Conservation (phyloP, 2,113 vertebrate species). For the Bos javanicus region DNA sequence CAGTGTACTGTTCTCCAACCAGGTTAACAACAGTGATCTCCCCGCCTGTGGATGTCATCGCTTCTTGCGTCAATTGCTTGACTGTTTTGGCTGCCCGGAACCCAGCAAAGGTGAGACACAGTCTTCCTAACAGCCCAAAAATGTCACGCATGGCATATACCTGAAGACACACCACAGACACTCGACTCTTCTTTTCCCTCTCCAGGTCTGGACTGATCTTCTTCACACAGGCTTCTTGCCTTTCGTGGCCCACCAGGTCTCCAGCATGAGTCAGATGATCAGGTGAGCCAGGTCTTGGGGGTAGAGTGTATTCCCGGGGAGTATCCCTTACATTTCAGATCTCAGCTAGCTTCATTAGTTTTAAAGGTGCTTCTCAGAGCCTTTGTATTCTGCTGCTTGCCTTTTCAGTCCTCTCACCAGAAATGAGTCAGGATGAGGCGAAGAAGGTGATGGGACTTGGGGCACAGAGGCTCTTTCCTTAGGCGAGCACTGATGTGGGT, state of each 20-base stretch:
- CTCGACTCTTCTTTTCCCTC: not conserved
- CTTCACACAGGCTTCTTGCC: constrained; percentile 97
- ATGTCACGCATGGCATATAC: fast-evolving
- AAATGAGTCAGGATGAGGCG: not conserved
- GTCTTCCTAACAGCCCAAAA: not conserved
- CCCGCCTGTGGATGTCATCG: constrained; percentile 95
- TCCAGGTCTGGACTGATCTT: constrained; percentile 96
- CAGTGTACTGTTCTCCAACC: not conserved
- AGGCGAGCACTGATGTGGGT: not conserved
- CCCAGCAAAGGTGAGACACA: constrained; percentile 91
- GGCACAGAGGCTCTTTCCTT: not conserved
- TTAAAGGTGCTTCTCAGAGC: not conserved
- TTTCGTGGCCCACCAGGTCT: constrained; percentile 90
- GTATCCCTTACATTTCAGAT: not conserved
- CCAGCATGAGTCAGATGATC: constrained; percentile 90
- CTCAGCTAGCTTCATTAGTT: not conserved
- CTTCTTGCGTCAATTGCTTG: constrained; percentile 96
- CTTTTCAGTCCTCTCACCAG: not conserved
- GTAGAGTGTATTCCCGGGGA: not conserved
- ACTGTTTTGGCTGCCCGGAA: constrained; percentile 93
- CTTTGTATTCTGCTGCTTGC: not conserved
- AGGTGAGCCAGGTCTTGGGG: constrained; percentile 82
- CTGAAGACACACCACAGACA: not conserved
- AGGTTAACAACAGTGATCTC: constrained; percentile 95
- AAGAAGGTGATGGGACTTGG: not conserved